Evolutionary conservation across 1,140 invertebrate genomes (phyloP), one percentile per base, ranked within the genome.

Genomic region (Neodiprion lecontei): DNA sequence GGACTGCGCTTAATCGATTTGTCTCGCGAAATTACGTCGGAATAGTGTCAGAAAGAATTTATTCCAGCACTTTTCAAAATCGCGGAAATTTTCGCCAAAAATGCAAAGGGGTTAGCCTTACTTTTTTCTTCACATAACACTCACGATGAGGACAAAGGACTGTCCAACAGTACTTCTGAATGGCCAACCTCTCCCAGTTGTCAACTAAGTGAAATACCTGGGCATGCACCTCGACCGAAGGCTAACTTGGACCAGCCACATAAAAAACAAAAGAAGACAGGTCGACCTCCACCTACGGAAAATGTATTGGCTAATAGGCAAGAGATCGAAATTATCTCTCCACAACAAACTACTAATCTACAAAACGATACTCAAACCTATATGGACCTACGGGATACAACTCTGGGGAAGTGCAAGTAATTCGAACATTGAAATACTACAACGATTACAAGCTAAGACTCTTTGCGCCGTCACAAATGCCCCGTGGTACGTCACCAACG

Each of bases 271-370:
- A 74, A 70, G 68, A 48, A 65, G 65, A 53, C 12, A 69, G 67
- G 12, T 74, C 8, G 48, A 71, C 73, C 40, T 72, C 67, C n/a
- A 72, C 67, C 40, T 75, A 21, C 17, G 17, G 17, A 21, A 21
- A 21, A 21, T 79, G 53, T 76, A 74, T 67, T 79, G 78, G 77
- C 53, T 82, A 47, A 49, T 82, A 49, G 76, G 76, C 12, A 53
- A 72, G 9, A 74, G 67, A 23, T 76, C 77, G 11, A 72, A 74
- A 49, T 50, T 82, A 71, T 78, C 72, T 11, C 14, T 77, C 23
- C 28, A 80, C 49, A 80, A 79, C 75, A 83, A 83, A 77, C 23
- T 83, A 9, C 66, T 83, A n/a, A 48, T 83, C 2, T 80, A 84
- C 70, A 80, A 83, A 67, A 47, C 28, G 7, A 75, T 81, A 11